Base-by-base conservation (phyloP, 2,888 invertebrate species). In the Cantharis lateralis region DNA sequence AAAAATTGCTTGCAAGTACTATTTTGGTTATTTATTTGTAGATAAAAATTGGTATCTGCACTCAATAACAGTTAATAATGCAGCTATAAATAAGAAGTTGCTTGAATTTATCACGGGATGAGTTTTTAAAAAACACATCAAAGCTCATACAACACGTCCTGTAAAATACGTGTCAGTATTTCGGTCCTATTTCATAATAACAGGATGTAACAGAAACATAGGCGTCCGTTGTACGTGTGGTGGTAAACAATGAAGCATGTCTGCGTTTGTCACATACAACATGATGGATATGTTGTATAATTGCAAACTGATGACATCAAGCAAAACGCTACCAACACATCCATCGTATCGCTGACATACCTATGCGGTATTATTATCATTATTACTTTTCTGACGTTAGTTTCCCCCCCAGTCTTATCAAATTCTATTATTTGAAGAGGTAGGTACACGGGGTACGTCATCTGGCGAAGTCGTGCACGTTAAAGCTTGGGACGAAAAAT, bases 261-360 rank as follows among this genome's bases (percentile, higher is more conserved):
- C 82, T 83, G 81, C 80, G 80, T 79, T 78, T 83, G 82, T 82
- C 83, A 83, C 81, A 76, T 77, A 75, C 78, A 76, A 80, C 80
- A 78, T 82, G 82, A 82, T 82, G 82, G 82, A 83, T 82, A 82
- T 81, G 81, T 78, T 76, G 80, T 82, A 81, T 82, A 82, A 81
- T 82, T 82, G 82, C 80, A 78, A 81, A 78, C 79, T 78, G 79
- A 80, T 82, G 80, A 81, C 80, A 81, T 77, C 72, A 62, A 76
- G 70, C 72, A 69, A 72, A 32, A 73, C 71, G 66, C 61, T 71
- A 48, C 48, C n/a, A 48, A 72, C 68, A 71, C 68, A 71, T 73
- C 68, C 71, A 72, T 71, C 72, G 68, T 73, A 75, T 78, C 74
- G 71, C 69, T 68, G 68, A 76, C 76, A 74, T 68, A 48, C 48